These are phyloP conservation scores for Melanargia galathea DNA, from an alignment of 2,888 invertebrate species.

Conservation along the genomic window DNA sequence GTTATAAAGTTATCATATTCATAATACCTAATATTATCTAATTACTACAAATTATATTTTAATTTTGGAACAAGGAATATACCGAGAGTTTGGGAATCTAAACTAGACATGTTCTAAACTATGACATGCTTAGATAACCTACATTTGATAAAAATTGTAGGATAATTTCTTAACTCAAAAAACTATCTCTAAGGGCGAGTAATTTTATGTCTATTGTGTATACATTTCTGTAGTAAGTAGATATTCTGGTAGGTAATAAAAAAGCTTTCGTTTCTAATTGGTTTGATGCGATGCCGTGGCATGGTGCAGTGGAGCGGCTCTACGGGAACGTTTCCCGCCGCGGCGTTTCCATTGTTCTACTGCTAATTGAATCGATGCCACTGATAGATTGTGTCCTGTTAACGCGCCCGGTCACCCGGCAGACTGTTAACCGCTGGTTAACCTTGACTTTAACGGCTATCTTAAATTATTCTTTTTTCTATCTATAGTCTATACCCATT, in stretches of 20 bases:
- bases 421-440: slow-evolving; percentile 31
- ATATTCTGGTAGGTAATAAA: background rate
- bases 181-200: too few relatives aligned
- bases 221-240: background rate
- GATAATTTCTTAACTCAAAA: too few relatives aligned
- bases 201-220: too few relatives aligned
- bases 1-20: too few relatives aligned
- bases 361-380: slow-evolving; percentile 79
- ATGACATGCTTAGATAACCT: too few relatives aligned
- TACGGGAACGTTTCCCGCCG: slow-evolving; percentile 38
- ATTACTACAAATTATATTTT: too few relatives aligned
- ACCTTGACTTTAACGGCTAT: background rate
- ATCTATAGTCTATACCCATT: too few relatives aligned
- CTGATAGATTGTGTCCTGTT: slow-evolving; percentile 65
- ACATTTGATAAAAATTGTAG: too few relatives aligned
- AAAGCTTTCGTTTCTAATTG: slow-evolving; percentile 28
- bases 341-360: slow-evolving; percentile 67
- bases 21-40: too few relatives aligned
- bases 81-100: too few relatives aligned
- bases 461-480: background rate
- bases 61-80: too few relatives aligned
- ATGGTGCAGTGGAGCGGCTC: slow-evolving; percentile 41
- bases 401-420: slow-evolving; percentile 29
- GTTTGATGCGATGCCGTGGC: slow-evolving; percentile 25
- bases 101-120: too few relatives aligned